Base-by-base conservation (phyloP, 2,888 invertebrate genomes). In the Baronia brevicornis region DNA sequence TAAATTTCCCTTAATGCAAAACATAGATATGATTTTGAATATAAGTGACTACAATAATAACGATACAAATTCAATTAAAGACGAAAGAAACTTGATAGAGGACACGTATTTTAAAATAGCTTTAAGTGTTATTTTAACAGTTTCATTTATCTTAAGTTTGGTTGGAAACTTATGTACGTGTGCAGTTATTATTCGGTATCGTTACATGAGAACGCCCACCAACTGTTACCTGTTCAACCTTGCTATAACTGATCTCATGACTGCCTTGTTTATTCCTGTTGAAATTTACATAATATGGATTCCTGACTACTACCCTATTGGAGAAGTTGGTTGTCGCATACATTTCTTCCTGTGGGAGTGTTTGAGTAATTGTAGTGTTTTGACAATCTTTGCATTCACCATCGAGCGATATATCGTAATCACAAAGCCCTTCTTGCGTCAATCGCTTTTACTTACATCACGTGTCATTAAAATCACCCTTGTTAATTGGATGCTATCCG, bases 361-460 rank as follows among this genome's bases (percentile, higher is more conserved):
- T n/a, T 87, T 92, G 0, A 89, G 91, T 36, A 92, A 92, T 60
- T 92, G 93, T 5, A 94, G 94, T 3, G 91, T 95, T 0, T 77
- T 93, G 12, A 92, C 91, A 1, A 96, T 96, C 42, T 91, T 93
- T 0, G 94, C 94, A 0, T 95, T 96, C 64, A 95, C 92, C 0
- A 87, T 95, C 5, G 96, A 96, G 67, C 87, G 96, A 18, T 96
- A 94, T 63, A 86, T 94, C 6, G 94, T 94, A 3, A 92, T 95
- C 28, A 92, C 92, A 35, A 91, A 91, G 68, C 96, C 96, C 0
- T 93, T 96, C 57, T 72, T 90, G 7, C 87, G 91, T 0, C 93
- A 94, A 62, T 91, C 91, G 14, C 87, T 94, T 66, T 90, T 92
- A 1, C 89, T 92, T 35, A 86, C 93, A 28, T 90, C 91, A 18